phyloP scores from a whole-genome alignment of 2,113 vertebrate genomes.

The Megalops atlanticus region DNA sequence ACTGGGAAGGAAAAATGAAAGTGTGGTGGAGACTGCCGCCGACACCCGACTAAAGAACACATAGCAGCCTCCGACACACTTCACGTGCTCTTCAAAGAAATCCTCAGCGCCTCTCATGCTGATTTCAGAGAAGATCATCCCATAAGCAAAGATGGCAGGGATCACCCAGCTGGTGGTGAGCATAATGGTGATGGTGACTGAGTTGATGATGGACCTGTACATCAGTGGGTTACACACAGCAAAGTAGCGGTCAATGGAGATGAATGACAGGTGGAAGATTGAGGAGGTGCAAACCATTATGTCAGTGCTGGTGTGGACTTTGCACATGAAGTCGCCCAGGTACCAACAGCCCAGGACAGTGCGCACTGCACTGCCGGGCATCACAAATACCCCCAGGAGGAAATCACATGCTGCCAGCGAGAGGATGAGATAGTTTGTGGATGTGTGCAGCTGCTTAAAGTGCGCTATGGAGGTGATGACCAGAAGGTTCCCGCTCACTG shows the following conservation, averaged over 20 bases:
- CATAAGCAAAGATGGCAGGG: conserved; percentile 75
- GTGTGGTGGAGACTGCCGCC: conserved; percentile 62
- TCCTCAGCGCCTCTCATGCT: conserved; percentile 72
- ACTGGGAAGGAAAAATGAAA: conserved; percentile 78
- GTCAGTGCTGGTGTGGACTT: conserved; percentile 50
- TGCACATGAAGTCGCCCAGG: conserved; percentile 46
- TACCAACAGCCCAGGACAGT: conserved; percentile 52
- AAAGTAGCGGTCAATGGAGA: conserved; percentile 51
- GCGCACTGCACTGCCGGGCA: conserved; percentile 49
- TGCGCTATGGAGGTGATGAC: conserved; percentile 48
- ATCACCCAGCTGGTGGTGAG: conserved; percentile 71
- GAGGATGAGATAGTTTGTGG: conserved; percentile 50
- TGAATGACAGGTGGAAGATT: conserved; percentile 47
- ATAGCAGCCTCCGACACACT: conserved; percentile 67
- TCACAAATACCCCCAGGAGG: conserved; percentile 44
- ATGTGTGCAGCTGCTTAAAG: conserved; percentile 50
- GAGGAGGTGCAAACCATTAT: conserved; percentile 45
- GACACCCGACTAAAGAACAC: conserved; percentile 73
- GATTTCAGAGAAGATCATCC: conserved; percentile 76
- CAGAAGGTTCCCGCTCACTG: conserved; percentile 49
- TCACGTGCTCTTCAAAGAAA: conserved; percentile 54
- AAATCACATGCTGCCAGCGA: conserved; percentile 50
- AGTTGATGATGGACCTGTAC: conserved; percentile 72
- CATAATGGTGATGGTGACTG: conserved; percentile 61
- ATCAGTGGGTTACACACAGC: conserved; percentile 59